phyloP scores from a whole-genome alignment of 1,140 invertebrate genomes.

The Conus betulinus region DNA sequence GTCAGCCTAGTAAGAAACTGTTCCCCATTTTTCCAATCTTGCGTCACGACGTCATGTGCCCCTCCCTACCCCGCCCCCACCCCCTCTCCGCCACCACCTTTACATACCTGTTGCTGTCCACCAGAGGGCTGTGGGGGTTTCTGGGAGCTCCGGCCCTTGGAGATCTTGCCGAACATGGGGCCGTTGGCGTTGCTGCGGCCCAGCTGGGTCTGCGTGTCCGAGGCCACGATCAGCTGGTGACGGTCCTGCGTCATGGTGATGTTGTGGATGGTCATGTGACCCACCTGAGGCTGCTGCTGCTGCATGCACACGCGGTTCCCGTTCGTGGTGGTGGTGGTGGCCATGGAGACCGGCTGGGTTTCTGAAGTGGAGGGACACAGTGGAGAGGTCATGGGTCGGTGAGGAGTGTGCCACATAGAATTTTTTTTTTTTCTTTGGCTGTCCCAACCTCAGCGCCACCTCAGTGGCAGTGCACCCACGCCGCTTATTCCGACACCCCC shows the following conservation, averaged over 20 bases:
- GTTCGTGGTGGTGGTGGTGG: neutral
- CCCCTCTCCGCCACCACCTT: too few species aligned
- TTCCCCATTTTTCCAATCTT: too few species aligned
- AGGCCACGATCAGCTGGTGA: conserved; percentile 71
- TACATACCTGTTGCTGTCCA: conserved; percentile 13
- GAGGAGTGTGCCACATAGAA: too few species aligned
- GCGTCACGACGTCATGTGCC: too few species aligned
- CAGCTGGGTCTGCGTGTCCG: conserved; percentile 70
- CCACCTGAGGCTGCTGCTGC: conserved; percentile 41
- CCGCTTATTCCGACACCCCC: too few species aligned
- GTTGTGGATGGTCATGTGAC: conserved; percentile 72
- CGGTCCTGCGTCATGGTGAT: conserved; percentile 71
- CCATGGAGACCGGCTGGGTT: conserved; percentile 35
- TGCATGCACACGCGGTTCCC: neutral
- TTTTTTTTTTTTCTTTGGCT: too few species aligned
- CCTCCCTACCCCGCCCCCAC: too few species aligned
- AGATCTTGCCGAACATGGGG: conserved; percentile 68
- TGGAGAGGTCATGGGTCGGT: too few species aligned
- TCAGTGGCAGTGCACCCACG: too few species aligned
- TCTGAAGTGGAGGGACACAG: conserved; percentile 16
- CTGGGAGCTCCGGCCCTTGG: conserved; percentile 53
- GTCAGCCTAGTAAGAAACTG: too few species aligned
- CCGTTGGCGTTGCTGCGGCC: conserved; percentile 64
- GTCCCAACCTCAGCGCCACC: too few species aligned
- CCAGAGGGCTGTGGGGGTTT: conserved; percentile 34